Conservation (phyloP, 2,888 invertebrate species). For the Achlya flavicornis region DNA sequence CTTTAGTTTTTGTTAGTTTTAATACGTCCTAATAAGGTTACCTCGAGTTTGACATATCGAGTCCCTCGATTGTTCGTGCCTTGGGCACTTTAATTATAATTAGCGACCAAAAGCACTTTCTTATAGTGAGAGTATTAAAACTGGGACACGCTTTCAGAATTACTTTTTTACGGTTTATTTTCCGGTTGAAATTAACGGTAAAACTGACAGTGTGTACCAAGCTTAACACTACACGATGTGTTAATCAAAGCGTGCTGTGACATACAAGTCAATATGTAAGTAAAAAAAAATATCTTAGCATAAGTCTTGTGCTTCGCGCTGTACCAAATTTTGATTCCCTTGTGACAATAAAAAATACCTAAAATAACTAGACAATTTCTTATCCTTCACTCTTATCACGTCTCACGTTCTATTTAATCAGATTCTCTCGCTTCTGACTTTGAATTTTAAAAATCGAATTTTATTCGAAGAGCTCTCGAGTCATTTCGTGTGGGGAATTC, state of each 20-base stretch:
- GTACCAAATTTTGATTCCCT: slow-evolving; percentile 60
- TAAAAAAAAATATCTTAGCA: slow-evolving; percentile 52
- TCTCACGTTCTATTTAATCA: slow-evolving; percentile 59
- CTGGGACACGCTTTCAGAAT: slow-evolving; percentile 16
- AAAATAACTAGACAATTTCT: slow-evolving; percentile 38
- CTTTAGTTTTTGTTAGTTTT: slow-evolving; percentile 39
- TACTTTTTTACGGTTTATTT: slow-evolving; percentile 16
- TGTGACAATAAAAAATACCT: slow-evolving; percentile 62
- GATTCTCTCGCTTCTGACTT: slow-evolving; percentile 52
- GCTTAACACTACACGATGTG: slow-evolving; percentile 30
- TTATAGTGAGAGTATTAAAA: slow-evolving; percentile 42
- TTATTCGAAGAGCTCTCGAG: slow-evolving; percentile 53
- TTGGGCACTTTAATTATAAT: slow-evolving; percentile 38
- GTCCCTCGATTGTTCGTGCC: slow-evolving; percentile 49
- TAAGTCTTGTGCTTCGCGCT: slow-evolving; percentile 65
- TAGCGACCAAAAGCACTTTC: slow-evolving; percentile 31
- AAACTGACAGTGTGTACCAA: slow-evolving; percentile 19
- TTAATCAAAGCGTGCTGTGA: slow-evolving; percentile 79
- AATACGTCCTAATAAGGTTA: slow-evolving; percentile 48
- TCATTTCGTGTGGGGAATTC: slow-evolving; percentile 53
- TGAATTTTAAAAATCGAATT: slow-evolving; percentile 55
- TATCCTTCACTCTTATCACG: slow-evolving; percentile 53
- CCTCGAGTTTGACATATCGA: slow-evolving; percentile 54
- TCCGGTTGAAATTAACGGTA: slow-evolving; percentile 30
- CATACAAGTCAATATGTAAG: slow-evolving; percentile 79